Conservation (phyloP, 2,888 invertebrate species). For the Seira sanloemensis region DNA sequence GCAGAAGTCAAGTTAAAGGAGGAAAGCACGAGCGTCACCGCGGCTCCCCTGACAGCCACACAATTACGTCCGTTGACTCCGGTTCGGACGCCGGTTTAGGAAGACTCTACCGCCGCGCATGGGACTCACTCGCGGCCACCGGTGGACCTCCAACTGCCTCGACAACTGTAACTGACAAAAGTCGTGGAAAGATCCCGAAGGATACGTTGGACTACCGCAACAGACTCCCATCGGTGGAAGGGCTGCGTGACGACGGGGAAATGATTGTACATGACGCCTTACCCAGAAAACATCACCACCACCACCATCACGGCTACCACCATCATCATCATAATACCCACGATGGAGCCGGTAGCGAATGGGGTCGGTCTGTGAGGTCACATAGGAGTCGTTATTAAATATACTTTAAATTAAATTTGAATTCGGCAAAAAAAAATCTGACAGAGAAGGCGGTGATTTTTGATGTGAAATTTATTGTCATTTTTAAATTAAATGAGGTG, state of each 20-base stretch:
- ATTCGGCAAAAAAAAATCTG: neutral
- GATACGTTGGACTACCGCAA: conserved; percentile 81
- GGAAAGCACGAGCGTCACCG: conserved; percentile 92
- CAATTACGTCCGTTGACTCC: conserved; percentile 92
- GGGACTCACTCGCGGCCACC: conserved; percentile 90
- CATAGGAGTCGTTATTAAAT: conserved; percentile 72
- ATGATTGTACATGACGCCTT: conserved; percentile 76
- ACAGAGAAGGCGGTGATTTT: neutral
- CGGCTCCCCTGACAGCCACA: conserved; percentile 92
- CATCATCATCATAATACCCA: conserved; percentile 80
- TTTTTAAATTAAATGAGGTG: conserved; percentile 21
- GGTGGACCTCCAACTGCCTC: conserved; percentile 71
- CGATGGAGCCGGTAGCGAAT: conserved; percentile 68
- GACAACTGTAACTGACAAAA: conserved; percentile 70
- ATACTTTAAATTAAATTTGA: neutral
- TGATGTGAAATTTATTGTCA: neutral
- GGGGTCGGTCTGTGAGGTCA: conserved; percentile 72
- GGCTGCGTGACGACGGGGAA: conserved; percentile 75
- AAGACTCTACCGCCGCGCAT: conserved; percentile 91
- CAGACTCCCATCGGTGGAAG: conserved; percentile 74
- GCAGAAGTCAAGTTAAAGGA: conserved; percentile 82
- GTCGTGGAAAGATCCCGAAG: conserved; percentile 77
- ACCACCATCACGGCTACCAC: conserved; percentile 81
- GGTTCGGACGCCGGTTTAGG: conserved; percentile 88
- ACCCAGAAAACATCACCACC: conserved; percentile 82